phyloP scores from a whole-genome alignment of 2,797 vertebrate genomes.

The Siniperca obscura region DNA sequence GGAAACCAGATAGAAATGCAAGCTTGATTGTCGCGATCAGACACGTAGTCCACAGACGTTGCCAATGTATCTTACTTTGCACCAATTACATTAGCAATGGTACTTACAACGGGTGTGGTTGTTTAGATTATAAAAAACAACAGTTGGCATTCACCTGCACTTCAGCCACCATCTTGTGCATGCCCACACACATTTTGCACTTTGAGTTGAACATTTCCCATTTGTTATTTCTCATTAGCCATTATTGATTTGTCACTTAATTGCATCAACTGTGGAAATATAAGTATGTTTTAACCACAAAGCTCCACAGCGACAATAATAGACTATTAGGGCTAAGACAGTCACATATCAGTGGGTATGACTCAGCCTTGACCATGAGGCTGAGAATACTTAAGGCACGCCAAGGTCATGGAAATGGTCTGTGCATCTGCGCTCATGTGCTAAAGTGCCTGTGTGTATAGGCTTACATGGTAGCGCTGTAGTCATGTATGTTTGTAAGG shows the following conservation, averaged over 20 bases:
- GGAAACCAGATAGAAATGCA: too few species aligned
- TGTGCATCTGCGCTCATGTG: constrained; percentile 37
- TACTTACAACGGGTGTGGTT: too few species aligned
- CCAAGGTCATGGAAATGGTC: constrained; percentile 50
- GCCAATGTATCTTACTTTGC: too few species aligned
- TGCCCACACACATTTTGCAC: neutral
- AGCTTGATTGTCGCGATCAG: too few species aligned
- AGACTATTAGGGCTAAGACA: constrained; percentile 26
- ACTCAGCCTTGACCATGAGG: constrained; percentile 47
- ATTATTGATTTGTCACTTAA: constrained; percentile 33
- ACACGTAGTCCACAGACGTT: too few species aligned
- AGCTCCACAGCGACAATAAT: constrained; percentile 17
- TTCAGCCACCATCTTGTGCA: too few species aligned
- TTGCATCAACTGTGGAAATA: constrained; percentile 25
- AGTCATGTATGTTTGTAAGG: neutral
- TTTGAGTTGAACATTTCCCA: neutral
- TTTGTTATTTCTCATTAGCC: constrained; percentile 24
- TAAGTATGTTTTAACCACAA: constrained; percentile 23
- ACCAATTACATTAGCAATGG: too few species aligned
- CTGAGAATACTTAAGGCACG: constrained; percentile 39
- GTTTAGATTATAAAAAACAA: too few species aligned
- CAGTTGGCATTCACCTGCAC: too few species aligned
- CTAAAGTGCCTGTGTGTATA: neutral
- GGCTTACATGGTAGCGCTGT: neutral
- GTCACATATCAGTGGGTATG: constrained; percentile 41